Evolutionary conservation across 2,797 vertebrate genomes (phyloP).

Genomic region (Chaunax sp.): DNA sequence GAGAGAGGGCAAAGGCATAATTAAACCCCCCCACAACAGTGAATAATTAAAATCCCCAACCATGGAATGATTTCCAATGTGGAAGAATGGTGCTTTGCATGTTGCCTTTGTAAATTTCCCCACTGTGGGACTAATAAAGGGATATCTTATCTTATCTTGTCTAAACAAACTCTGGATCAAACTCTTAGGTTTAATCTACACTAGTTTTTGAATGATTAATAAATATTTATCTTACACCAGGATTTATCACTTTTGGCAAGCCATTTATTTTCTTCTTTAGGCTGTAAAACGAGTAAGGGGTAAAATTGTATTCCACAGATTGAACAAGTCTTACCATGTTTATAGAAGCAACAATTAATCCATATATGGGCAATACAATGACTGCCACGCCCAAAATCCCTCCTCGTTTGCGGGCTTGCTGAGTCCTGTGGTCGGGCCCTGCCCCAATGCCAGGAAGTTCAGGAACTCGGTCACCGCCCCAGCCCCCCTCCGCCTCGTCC

Average conservation of each 20-base stretch:
- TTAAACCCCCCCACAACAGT: too few relatives aligned
- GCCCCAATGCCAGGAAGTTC: constrained; percentile 69
- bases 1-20: too few relatives aligned
- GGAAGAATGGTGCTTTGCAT: too few relatives aligned
- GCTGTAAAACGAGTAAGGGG: neutral
- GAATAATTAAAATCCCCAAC: too few relatives aligned
- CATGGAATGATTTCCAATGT: too few relatives aligned
- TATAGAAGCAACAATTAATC: constrained; percentile 61
- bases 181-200: too few relatives aligned
- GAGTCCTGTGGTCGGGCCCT: constrained; percentile 59
- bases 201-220: too few relatives aligned
- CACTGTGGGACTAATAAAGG: too few relatives aligned
- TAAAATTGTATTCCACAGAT: neutral
- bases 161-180: too few relatives aligned
- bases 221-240: too few relatives aligned
- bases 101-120: too few relatives aligned
- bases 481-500: constrained; percentile 42
- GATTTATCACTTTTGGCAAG: neutral
- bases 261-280: neutral
- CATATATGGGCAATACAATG: constrained; percentile 68
- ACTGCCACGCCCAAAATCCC: constrained; percentile 72
- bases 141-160: too few relatives aligned
- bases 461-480: constrained; percentile 77
- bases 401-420: constrained; percentile 52
- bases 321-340: neutral